A percentile compares a stretch with the other conserved stretches of the same genome.
These are phyloP conservation scores for Homarus americanus DNA, from an alignment of 1,140 invertebrate species.

Conservation along the genomic window DNA sequence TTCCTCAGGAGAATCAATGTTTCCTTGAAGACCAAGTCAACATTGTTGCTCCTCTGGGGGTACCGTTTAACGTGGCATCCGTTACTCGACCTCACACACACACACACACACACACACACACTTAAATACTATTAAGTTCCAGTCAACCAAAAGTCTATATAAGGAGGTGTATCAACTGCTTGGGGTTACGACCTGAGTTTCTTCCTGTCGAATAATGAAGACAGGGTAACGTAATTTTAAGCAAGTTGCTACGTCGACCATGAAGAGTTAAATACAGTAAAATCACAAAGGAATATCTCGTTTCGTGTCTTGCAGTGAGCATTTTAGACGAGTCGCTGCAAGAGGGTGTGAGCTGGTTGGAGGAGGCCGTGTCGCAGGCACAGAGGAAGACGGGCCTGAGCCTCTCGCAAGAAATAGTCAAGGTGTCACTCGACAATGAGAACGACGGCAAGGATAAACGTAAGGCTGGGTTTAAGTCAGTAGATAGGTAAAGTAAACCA, in stretches of 20 bases:
- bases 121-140: no score
- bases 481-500: no score
- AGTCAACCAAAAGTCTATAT: no score
- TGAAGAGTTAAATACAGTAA: no score
- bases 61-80: no score
- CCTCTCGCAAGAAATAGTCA: conserved; percentile 41
- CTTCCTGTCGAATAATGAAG: background rate
- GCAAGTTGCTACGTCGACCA: background rate
- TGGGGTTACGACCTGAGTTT: no score
- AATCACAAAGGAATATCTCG: background rate
- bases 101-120: no score
- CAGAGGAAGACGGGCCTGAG: conserved; percentile 4
- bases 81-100: no score
- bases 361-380: conserved; percentile 32
- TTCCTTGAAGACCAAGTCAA: no score
- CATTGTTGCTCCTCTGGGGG: no score
- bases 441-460: conserved; percentile 45
- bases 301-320: conserved; percentile 47
- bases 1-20: no score
- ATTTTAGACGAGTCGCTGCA: conserved; percentile 59
- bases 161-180: no score
- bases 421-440: conserved; percentile 59
- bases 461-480: conserved; percentile 28
- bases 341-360: conserved; percentile 64
- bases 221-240: background rate